Base-by-base conservation (phyloP, 2,797 vertebrate genomes). In the Pelobates cultripes region DNA sequence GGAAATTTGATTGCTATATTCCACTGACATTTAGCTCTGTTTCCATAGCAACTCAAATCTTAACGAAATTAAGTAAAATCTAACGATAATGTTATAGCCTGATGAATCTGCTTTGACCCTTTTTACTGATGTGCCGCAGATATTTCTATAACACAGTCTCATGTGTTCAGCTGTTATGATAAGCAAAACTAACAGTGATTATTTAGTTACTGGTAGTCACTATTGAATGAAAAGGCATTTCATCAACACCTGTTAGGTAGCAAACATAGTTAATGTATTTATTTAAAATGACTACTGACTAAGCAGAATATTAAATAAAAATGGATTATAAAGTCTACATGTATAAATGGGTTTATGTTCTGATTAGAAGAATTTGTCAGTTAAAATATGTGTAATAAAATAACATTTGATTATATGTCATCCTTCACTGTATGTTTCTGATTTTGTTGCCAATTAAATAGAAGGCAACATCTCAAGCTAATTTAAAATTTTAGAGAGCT, bases 1-100 rank as follows among this genome's bases (percentile, higher is more conserved):
- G 57, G 70, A 84, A 83, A 83, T 79, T 40, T 79, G 72, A 84
- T 84, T 79, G 77, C 77, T 75, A 57, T 75, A 71, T 72, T 71
- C 72, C 77, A 76, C 45, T 84, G 82, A 79, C 76, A 83, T 83
- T 79, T 79, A 64, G 43, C 77, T 66, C 40, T 41, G 73, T 84
- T 79, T 57, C 77, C 68, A 72, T 84, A 63, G 77, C 67, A 84
- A 84, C 77, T 40, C 7, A 79, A 70, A 64, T 70, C 77, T 79
- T 55, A n/a, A 83, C 76, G 73, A 79, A 84, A 80, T 79, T 57
- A 79, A 71, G 68, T 44, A 66, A 45, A 60, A 55, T 57, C 73
- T 55, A 71, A 45, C 76, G 70, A 70, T 74, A 83, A 79, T 47
- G n/a, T 43, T 57, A 69, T 43, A 57, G 55, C 43, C 8, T 60